Evolutionary conservation across 2,113 vertebrate genomes (phyloP).

Genomic region (Sminthopsis crassicaudata): DNA sequence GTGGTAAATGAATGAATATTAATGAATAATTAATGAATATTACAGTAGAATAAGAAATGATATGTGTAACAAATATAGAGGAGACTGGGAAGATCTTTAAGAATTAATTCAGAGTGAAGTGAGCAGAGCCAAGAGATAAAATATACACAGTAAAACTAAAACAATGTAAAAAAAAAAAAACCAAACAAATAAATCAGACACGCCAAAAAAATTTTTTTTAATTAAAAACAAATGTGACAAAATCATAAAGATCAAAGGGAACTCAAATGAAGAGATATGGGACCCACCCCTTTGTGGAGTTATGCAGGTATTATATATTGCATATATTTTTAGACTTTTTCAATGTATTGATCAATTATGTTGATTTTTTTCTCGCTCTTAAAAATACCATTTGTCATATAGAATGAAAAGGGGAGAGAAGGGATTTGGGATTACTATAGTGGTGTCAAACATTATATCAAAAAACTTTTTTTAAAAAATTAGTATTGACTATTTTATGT

Average conservation of each 20-base stretch:
- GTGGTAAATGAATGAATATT: background rate
- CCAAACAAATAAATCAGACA: background rate
- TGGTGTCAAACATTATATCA: background rate
- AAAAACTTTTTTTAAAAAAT: background rate
- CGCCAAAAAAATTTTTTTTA: background rate
- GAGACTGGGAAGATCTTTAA: background rate
- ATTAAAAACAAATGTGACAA: background rate
- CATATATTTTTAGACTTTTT: too few species aligned
- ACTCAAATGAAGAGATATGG: background rate
- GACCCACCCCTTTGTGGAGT: background rate
- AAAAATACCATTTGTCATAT: too few species aligned
- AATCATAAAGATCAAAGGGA: background rate
- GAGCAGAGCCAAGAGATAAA: too few species aligned
- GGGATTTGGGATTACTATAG: background rate
- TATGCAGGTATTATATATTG: too few species aligned
- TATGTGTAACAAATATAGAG: background rate
- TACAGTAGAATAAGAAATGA: background rate
- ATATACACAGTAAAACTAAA: background rate
- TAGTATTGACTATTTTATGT: background rate
- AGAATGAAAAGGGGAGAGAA: background rate
- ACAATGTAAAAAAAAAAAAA: background rate
- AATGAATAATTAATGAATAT: too few species aligned
- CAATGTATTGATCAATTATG: too few species aligned
- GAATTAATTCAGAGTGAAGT: background rate
- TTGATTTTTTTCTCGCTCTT: too few species aligned